A percentile compares a stretch with the other conserved stretches of the same genome.
Conservation (phyloP, 2,113 vertebrate species). For the Triplophysa siluroides region DNA sequence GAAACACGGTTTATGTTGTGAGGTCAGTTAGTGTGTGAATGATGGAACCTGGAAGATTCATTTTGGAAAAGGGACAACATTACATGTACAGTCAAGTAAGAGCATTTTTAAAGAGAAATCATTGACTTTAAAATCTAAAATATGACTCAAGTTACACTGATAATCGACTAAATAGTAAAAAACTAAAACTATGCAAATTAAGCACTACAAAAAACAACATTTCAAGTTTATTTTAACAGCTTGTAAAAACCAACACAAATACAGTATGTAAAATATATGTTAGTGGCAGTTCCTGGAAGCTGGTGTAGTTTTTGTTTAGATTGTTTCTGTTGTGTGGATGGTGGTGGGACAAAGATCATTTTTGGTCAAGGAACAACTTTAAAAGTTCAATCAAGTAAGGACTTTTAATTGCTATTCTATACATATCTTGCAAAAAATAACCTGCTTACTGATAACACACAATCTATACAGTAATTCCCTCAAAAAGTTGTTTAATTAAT, state of each 20-base stretch:
- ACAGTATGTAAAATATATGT: background rate
- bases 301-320: background rate
- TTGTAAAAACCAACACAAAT: background rate
- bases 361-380: slow-evolving; percentile 46
- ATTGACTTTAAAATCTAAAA: too few relatives aligned
- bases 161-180: background rate
- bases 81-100: slow-evolving; percentile 35
- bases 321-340: slow-evolving; percentile 18
- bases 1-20: slow-evolving; percentile 14
- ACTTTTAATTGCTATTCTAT: background rate
- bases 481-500: background rate
- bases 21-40: slow-evolving; percentile 54
- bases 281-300: background rate
- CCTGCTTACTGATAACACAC: background rate
- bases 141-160: too few relatives aligned
- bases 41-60: slow-evolving; percentile 33
- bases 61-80: slow-evolving; percentile 49
- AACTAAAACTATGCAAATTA: background rate
- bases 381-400: slow-evolving; percentile 47
- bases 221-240: too few relatives aligned
- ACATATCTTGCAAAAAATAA: background rate
- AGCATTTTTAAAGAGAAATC: background rate
- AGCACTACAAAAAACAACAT: too few relatives aligned
- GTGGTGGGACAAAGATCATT: background rate
- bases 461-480: background rate